These are phyloP conservation scores for Theodoxus fluviatilis DNA, from an alignment of 2,888 invertebrate genomes.

Conservation along the genomic window DNA sequence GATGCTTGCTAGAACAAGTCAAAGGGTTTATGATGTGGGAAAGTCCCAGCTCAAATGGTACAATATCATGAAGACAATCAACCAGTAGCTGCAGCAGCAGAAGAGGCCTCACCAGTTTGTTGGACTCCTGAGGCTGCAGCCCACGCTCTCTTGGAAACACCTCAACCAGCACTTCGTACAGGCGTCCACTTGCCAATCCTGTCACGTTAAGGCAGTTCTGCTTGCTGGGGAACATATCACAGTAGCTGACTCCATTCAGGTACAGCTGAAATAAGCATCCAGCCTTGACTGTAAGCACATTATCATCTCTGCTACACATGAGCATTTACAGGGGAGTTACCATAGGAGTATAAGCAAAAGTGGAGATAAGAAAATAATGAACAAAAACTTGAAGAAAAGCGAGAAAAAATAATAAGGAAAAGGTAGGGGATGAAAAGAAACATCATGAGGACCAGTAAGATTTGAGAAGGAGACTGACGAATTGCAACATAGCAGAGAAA, in stretches of 20 bases:
- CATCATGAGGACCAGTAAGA: too few relatives aligned
- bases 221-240: slow-evolving; percentile 56
- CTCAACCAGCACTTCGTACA: slow-evolving; percentile 58
- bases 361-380: not conserved
- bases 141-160: slow-evolving; percentile 54
- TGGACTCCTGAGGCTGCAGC: slow-evolving; percentile 58
- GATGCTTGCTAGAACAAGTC: too few relatives aligned
- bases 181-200: slow-evolving; percentile 61
- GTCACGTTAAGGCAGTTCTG: slow-evolving; percentile 58
- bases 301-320: too few relatives aligned
- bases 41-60: too few relatives aligned
- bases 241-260: slow-evolving; percentile 63
- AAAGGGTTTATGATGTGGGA: too few relatives aligned
- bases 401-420: too few relatives aligned
- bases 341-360: not conserved
- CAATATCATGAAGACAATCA: too few relatives aligned
- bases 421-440: too few relatives aligned
- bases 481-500: too few relatives aligned
- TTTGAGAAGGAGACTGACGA: too few relatives aligned
- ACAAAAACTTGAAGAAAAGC: not conserved
- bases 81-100: too few relatives aligned
- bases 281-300: too few relatives aligned
- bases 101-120: slow-evolving; percentile 61
- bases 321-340: not conserved
- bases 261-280: slow-evolving; percentile 52